Evolutionary conservation across 1,140 invertebrate genomes (phyloP).

Genomic region (Aporrectodea caliginosa): DNA sequence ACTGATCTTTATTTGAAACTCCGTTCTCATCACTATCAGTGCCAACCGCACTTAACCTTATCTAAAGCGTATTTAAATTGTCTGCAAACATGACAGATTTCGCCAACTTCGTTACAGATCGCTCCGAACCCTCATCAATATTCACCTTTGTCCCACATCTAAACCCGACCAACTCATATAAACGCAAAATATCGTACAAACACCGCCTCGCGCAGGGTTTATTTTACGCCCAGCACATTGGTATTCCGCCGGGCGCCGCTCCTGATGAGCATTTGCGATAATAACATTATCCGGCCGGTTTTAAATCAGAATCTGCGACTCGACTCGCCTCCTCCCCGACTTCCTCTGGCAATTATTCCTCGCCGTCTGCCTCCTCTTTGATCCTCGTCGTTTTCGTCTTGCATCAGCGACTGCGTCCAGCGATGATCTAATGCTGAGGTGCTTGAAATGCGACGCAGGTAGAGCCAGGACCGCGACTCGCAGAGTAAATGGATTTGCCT

Average conservation of each 20-base stretch:
- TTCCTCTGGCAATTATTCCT: neutral
- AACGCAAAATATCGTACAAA: neutral
- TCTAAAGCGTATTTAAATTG: too few relatives aligned
- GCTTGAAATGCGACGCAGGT: too few relatives aligned
- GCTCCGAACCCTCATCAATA: too few relatives aligned
- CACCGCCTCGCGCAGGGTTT: too few relatives aligned
- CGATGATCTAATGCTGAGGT: too few relatives aligned
- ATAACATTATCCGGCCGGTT: neutral
- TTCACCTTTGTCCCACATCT: neutral
- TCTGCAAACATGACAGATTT: too few relatives aligned
- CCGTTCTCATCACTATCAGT: too few relatives aligned
- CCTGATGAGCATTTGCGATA: neutral
- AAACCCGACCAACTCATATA: neutral
- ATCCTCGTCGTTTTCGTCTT: neutral
- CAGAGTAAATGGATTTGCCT: too few relatives aligned
- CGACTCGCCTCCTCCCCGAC: neutral
- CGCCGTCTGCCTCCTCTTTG: neutral
- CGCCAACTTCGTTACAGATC: too few relatives aligned
- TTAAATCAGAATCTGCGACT: neutral
- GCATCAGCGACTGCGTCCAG: neutral
- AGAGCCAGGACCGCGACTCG: too few relatives aligned
- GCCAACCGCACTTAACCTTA: too few relatives aligned
- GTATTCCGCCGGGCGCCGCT: neutral
- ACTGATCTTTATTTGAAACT: too few relatives aligned
- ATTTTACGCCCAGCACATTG: neutral